These are phyloP conservation scores for Pollimyrus isidori DNA, from an alignment of 2,113 vertebrate genomes.

Conservation along the genomic window DNA sequence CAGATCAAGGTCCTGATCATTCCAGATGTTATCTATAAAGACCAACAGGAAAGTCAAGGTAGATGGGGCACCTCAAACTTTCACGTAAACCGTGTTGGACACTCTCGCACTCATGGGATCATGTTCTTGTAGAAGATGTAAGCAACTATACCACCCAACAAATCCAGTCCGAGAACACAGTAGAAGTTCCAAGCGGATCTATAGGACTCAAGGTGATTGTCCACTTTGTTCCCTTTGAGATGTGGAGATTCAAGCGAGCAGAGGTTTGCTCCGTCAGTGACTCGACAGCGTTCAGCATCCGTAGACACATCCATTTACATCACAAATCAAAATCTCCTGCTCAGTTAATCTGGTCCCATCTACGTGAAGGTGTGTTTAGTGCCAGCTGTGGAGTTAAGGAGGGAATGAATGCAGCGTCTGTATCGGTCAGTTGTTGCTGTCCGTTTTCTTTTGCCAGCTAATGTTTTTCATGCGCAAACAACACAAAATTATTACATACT, in stretches of 20 bases:
- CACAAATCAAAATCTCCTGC: not conserved
- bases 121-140: not conserved
- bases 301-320: not conserved
- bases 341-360: not conserved
- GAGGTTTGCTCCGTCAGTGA: not conserved
- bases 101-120: not conserved
- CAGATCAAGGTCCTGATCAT: conserved; percentile 78
- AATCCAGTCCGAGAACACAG: not conserved
- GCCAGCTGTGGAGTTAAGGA: not conserved
- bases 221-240: not conserved
- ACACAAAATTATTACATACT: not conserved
- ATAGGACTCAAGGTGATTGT: not conserved
- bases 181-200: not conserved
- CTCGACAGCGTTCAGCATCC: not conserved
- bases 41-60: not conserved
- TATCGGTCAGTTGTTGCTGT: not conserved
- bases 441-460: not conserved
- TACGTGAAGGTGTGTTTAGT: not conserved
- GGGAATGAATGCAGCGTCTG: not conserved
- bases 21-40: conserved; percentile 85
- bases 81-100: not conserved
- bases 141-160: not conserved
- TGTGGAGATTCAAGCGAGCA: not conserved
- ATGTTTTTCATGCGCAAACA: not conserved
- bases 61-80: not conserved